These are phyloP conservation scores for Ophion obscuratus DNA, from an alignment of 2,888 invertebrate genomes.

Conservation along the genomic window DNA sequence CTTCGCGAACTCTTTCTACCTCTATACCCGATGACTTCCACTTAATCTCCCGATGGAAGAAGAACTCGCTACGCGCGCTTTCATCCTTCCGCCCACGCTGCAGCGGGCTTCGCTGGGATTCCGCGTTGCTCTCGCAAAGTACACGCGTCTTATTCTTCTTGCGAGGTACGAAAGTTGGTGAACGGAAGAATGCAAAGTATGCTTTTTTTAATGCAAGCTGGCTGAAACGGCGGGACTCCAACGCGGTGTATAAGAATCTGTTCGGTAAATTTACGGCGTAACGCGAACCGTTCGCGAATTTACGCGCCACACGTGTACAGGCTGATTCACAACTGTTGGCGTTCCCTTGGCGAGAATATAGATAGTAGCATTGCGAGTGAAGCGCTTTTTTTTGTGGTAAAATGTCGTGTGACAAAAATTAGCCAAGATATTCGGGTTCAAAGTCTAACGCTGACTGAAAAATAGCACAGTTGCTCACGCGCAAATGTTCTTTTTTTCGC, in stretches of 20 bases:
- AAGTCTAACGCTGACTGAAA: too few species aligned
- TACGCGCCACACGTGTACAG: not conserved
- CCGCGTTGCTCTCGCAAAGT: not conserved
- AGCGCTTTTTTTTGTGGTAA: not conserved
- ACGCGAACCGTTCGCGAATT: not conserved
- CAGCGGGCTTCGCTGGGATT: not conserved
- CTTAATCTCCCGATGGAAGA: not conserved
- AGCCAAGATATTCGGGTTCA: too few species aligned
- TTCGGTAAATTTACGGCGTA: not conserved
- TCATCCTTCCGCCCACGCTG: not conserved
- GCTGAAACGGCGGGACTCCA: not conserved
- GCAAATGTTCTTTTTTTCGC: too few species aligned
- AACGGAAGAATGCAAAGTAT: constrained; percentile 1
- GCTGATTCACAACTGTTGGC: not conserved
- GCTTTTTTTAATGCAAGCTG: not conserved
- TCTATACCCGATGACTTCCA: not conserved
- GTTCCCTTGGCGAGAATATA: not conserved
- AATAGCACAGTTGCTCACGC: too few species aligned
- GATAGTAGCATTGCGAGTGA: not conserved
- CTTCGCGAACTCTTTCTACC: not conserved
- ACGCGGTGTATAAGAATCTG: not conserved
- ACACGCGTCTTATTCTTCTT: not conserved
- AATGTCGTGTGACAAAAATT: too few species aligned
- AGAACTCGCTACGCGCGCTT: not conserved
- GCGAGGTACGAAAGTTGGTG: not conserved